A percentile compares a stretch with the other conserved stretches of the same genome.
phyloP scores from a whole-genome alignment of 1,140 invertebrate species.

The Elymnias hypermnestra region DNA sequence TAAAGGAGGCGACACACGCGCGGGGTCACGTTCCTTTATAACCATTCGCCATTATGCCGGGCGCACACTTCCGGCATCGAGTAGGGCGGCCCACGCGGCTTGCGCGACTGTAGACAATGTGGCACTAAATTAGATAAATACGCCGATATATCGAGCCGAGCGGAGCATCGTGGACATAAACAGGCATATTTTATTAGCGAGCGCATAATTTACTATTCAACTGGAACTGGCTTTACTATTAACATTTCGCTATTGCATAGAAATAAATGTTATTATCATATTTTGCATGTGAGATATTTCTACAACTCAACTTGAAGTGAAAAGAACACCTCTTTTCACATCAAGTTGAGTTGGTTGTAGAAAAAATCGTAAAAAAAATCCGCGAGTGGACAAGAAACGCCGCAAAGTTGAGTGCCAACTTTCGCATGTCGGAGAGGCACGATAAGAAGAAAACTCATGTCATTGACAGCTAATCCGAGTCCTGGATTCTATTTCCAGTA shows the following conservation, averaged over 20 bases:
- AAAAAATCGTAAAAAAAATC: too few species aligned
- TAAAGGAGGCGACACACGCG: conserved; percentile 13
- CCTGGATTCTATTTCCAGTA: too few species aligned
- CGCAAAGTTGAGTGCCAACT: too few species aligned
- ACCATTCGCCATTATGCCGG: conserved; percentile 21
- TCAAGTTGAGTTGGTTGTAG: too few species aligned
- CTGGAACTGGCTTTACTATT: conserved; percentile 4
- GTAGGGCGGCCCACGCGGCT: conserved; percentile 15
- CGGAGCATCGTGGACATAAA: conserved; percentile 4
- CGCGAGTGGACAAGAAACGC: too few species aligned
- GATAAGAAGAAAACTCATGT: too few species aligned
- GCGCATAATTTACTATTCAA: conserved; percentile 1
- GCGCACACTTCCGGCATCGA: conserved; percentile 15
- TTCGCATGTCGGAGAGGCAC: too few species aligned
- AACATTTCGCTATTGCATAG: conserved; percentile 2
- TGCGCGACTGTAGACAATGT: conserved; percentile 19
- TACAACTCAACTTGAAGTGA: too few species aligned
- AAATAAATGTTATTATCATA: background rate
- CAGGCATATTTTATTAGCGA: conserved; percentile 16
- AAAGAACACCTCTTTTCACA: too few species aligned
- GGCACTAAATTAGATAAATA: conserved; percentile 28
- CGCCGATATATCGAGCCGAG: conserved; percentile 16
- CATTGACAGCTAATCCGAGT: too few species aligned
- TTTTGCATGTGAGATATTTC: too few species aligned
- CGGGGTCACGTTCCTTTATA: conserved; percentile 33